phyloP scores from a whole-genome alignment of 2,797 vertebrate species.

The Capromys pilorides region DNA sequence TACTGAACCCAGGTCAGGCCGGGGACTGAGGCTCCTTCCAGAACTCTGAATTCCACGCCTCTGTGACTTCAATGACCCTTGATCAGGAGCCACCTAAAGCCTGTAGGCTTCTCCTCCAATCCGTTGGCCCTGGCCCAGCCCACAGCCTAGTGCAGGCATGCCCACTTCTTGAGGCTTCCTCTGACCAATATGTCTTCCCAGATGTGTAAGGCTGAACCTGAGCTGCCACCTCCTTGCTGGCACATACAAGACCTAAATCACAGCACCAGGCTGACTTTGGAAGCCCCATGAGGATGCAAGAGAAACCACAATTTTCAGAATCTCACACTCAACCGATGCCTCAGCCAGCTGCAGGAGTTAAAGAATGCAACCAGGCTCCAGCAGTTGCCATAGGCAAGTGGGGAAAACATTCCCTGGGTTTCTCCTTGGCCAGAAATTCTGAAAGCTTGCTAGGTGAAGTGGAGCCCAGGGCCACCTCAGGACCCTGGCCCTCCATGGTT shows the following conservation, averaged over 20 bases:
- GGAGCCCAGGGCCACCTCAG: not conserved
- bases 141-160: conserved; percentile 37
- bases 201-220: not conserved
- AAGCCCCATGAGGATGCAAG: not conserved
- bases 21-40: not conserved
- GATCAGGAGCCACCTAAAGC: not conserved
- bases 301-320: not conserved
- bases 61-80: not conserved
- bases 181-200: not conserved
- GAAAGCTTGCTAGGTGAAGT: not conserved
- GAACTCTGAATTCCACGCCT: not conserved
- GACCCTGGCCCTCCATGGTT: rapidly evolving
- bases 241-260: not conserved
- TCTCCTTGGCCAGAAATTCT: not conserved
- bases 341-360: not conserved
- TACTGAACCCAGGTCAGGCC: not conserved
- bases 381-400: not conserved
- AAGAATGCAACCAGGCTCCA: not conserved
- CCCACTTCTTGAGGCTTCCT: not conserved
- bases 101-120: not conserved
- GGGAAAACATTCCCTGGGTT: not conserved
- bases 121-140: conserved; percentile 15
- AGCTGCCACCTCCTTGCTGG: not conserved
- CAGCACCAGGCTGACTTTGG: not conserved
- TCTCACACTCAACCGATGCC: not conserved